These are phyloP conservation scores for Lucifuga dentata DNA, from an alignment of 2,113 vertebrate genomes.

Conservation along the genomic window DNA sequence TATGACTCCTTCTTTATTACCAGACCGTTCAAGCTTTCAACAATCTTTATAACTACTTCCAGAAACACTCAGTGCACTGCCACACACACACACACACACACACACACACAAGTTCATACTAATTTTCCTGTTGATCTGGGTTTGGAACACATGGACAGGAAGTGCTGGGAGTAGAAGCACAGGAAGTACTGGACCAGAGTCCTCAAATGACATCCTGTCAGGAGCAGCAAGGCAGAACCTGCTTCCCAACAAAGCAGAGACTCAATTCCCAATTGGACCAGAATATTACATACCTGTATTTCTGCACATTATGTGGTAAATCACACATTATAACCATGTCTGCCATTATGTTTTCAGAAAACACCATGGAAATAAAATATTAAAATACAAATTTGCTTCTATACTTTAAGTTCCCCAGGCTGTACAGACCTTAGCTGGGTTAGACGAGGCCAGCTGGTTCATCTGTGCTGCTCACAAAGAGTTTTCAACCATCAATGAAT, in stretches of 20 bases:
- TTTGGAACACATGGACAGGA: slow-evolving; percentile 65
- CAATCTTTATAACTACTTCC: neutral
- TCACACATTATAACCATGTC: slow-evolving; percentile 9
- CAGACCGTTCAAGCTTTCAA: too few relatives aligned
- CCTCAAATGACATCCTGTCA: slow-evolving; percentile 69
- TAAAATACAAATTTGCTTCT: too few relatives aligned
- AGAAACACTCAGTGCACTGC: neutral
- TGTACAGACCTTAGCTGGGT: too few relatives aligned
- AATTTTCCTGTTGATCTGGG: slow-evolving; percentile 73
- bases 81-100: neutral
- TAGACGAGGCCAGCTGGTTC: neutral
- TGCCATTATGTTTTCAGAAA: slow-evolving; percentile 2
- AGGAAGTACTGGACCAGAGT: slow-evolving; percentile 71
- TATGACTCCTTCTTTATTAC: too few relatives aligned
- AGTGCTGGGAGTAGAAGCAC: slow-evolving; percentile 65
- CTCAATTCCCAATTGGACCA: slow-evolving; percentile 31
- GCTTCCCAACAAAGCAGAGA: slow-evolving; percentile 9
- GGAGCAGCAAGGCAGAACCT: slow-evolving; percentile 26
- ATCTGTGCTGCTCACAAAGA: neutral
- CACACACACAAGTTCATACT: neutral
- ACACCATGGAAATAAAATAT: slow-evolving; percentile 3
- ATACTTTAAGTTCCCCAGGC: too few relatives aligned
- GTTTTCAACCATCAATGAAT: neutral
- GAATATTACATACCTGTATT: neutral
- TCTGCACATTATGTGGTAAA: slow-evolving; percentile 1